Conservation (phyloP, 2,797 vertebrate species). For the Gymnoscopelus microlampas region DNA sequence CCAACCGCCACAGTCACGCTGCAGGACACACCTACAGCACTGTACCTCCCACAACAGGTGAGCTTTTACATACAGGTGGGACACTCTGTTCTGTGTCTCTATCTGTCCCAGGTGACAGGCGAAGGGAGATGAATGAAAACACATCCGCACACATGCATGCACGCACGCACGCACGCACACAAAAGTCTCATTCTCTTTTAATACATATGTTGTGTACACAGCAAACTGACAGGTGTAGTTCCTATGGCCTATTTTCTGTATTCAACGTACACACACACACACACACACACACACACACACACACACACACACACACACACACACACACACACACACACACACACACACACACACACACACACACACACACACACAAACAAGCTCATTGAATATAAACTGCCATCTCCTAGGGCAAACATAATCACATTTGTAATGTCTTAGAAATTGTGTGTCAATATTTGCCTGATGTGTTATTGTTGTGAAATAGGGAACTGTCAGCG, state of each 20-base stretch:
- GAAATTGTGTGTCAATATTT: conserved; percentile 82
- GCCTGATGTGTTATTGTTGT: conserved; percentile 76
- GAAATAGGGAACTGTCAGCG: conserved; percentile 69
- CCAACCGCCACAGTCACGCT: conserved; percentile 39
- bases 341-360: conserved; percentile 26
- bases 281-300: conserved; percentile 15
- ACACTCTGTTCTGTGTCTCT: conserved; percentile 18
- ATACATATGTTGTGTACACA: conserved; percentile 41
- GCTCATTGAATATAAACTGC: conserved; percentile 74
- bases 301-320: conserved; percentile 37
- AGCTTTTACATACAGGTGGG: conserved; percentile 71
- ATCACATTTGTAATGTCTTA: conserved; percentile 78
- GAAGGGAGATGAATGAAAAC: conserved; percentile 3
- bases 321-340: conserved; percentile 15
- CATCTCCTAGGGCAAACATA: conserved; percentile 74
- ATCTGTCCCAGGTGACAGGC: conserved; percentile 49
- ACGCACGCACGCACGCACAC: conserved; percentile 11
- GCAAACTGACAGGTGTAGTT: conserved; percentile 42
- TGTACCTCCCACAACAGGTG: conserved; percentile 48
- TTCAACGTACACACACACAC: neutral
- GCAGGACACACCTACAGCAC: conserved; percentile 25
- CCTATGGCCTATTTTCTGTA: conserved; percentile 27
- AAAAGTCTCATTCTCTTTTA: conserved; percentile 17
- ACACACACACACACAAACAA: neutral
- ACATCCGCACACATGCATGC: conserved; percentile 25